Evolutionary conservation across 2,113 vertebrate species (phyloP).

Genomic region (Hippocampus zosterae): DNA sequence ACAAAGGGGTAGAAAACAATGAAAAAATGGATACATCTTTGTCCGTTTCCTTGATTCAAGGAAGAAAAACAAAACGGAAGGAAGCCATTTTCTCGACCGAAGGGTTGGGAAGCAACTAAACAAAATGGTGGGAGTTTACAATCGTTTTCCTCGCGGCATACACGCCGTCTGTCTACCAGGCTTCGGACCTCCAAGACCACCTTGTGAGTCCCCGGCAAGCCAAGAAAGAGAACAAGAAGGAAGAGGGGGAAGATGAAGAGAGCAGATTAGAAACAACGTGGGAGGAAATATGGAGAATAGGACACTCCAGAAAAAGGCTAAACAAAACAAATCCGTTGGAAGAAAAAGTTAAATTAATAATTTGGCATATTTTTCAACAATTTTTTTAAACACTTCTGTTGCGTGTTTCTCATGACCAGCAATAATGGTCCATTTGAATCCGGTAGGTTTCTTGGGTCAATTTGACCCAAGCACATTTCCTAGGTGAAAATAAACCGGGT

Average conservation of each 20-base stretch:
- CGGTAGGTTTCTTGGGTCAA: too few relatives aligned
- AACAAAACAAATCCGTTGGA: too few relatives aligned
- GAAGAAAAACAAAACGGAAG: conserved; percentile 76
- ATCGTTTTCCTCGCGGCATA: conserved; percentile 78
- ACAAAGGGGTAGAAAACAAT: conserved; percentile 34
- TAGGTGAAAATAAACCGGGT: too few relatives aligned
- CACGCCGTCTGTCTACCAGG: conserved; percentile 82
- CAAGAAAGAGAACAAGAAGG: conserved; percentile 55
- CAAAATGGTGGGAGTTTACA: conserved; percentile 54
- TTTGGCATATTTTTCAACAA: too few relatives aligned
- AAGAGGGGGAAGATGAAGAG: conserved; percentile 46
- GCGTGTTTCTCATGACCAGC: too few relatives aligned
- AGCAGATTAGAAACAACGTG: conserved; percentile 46
- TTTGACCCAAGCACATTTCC: too few relatives aligned
- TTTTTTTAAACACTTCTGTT: too few relatives aligned
- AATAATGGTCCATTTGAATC: too few relatives aligned
- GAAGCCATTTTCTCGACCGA: conserved; percentile 67
- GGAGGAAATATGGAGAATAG: neutral
- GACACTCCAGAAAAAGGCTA: neutral
- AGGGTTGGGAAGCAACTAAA: conserved; percentile 10
- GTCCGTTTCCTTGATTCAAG: conserved; percentile 98
- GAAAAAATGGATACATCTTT: conserved; percentile 61
- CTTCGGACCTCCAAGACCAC: conserved; percentile 89
- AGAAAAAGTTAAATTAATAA: too few relatives aligned
- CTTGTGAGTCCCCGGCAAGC: conserved; percentile 78